Percentiles rank a stretch among this genome's conserved stretches.
phyloP scores from a whole-genome alignment of 2,888 invertebrate species.

The Lasiommata megera region DNA sequence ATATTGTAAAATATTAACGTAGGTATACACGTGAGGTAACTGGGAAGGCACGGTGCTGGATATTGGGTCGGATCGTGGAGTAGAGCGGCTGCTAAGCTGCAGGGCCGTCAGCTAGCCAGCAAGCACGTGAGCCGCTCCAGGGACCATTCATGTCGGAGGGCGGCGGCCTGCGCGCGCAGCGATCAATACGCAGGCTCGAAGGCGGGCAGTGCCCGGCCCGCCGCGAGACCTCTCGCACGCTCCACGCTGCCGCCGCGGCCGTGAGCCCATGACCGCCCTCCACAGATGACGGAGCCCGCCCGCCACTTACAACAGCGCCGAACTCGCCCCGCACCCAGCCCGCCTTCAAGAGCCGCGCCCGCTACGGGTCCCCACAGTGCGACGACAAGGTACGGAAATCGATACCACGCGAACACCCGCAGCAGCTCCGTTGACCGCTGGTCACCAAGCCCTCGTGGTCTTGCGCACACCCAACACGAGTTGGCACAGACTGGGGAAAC shows the following conservation, averaged over 20 bases:
- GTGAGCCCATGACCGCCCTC: slow-evolving; percentile 70
- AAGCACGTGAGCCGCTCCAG: slow-evolving; percentile 73
- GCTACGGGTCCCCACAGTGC: slow-evolving; percentile 46
- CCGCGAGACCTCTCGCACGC: slow-evolving; percentile 62
- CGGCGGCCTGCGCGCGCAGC: slow-evolving; percentile 65
- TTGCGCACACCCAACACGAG: slow-evolving; percentile 2
- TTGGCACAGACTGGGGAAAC: not conserved
- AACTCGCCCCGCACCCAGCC: slow-evolving; percentile 60
- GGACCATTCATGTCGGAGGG: slow-evolving; percentile 72
- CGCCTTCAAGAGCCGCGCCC: slow-evolving; percentile 51
- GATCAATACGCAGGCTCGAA: slow-evolving; percentile 59
- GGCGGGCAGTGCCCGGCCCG: slow-evolving; percentile 72
- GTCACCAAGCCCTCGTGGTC: slow-evolving; percentile 36
- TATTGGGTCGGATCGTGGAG: not conserved
- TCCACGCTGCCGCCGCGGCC: slow-evolving; percentile 41
- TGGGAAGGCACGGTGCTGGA: not conserved
- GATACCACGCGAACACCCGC: slow-evolving; percentile 53
- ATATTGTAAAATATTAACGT: too few relatives aligned
- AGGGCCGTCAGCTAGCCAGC: slow-evolving; percentile 33
- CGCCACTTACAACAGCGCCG: slow-evolving; percentile 59
- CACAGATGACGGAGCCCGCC: slow-evolving; percentile 81
- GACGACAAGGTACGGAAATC: slow-evolving; percentile 70
- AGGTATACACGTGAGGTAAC: too few relatives aligned
- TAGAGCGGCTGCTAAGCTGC: slow-evolving; percentile 33
- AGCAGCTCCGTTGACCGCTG: slow-evolving; percentile 47